Conservation (phyloP, 2,888 invertebrate species). For the Drosophila kanekoi region DNA sequence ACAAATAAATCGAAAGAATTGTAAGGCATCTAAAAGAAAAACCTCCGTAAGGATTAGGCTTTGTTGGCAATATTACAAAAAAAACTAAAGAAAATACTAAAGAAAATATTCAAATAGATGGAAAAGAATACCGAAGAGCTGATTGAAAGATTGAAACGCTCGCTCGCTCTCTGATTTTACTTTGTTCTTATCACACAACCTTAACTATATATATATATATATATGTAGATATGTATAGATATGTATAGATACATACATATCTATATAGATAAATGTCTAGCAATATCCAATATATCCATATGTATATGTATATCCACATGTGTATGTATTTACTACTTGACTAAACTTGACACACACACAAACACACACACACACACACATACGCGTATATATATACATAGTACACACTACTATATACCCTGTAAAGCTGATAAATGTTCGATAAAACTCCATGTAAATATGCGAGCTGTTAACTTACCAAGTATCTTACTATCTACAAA, state of each 20-base stretch:
- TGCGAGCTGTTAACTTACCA: slow-evolving; percentile 51
- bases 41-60: slow-evolving; percentile 42
- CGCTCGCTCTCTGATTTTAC: slow-evolving; percentile 79
- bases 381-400: slow-evolving; percentile 25
- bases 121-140: slow-evolving; percentile 32
- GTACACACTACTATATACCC: slow-evolving; percentile 11
- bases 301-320: slow-evolving; percentile 43
- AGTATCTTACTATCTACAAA: slow-evolving; percentile 35
- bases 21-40: slow-evolving; percentile 11
- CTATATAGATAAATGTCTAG: slow-evolving; percentile 20
- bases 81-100: too few species aligned
- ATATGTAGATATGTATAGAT: slow-evolving; percentile 11
- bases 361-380: slow-evolving; percentile 11
- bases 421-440: slow-evolving; percentile 35
- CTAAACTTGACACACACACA: slow-evolving; percentile 41
- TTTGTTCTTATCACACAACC: slow-evolving; percentile 60
- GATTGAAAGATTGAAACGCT: slow-evolving; percentile 48
- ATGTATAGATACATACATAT: slow-evolving; percentile 21
- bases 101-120: slow-evolving; percentile 3
- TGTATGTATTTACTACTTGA: slow-evolving; percentile 46
- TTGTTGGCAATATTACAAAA: slow-evolving; percentile 52
- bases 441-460: slow-evolving; percentile 55
- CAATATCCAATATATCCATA: slow-evolving; percentile 31
- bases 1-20: slow-evolving; percentile 15
- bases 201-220: slow-evolving; percentile 26